Evolutionary conservation across 1,140 invertebrate species (phyloP).

Genomic region (Mactra quadrangularis): DNA sequence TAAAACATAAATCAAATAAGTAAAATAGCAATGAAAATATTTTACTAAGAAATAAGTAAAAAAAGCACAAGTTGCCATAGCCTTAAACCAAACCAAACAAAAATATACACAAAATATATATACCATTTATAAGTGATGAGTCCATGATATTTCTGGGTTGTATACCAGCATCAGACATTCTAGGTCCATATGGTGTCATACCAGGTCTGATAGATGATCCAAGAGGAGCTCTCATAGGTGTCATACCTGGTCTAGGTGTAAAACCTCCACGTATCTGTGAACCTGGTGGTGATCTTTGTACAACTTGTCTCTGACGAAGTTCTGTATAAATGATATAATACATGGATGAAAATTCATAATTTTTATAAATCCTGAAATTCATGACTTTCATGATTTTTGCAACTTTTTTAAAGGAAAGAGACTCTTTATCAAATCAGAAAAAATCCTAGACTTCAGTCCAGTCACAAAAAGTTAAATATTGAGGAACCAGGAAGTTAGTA

Average conservation of each 20-base stretch:
- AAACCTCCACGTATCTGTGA: conserved; percentile 18
- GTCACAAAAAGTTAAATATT: no score
- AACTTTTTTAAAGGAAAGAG: no score
- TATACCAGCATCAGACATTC: conserved; percentile 21
- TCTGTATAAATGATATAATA: conserved; percentile 14
- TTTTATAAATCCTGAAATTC: background rate
- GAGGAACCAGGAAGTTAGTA: no score
- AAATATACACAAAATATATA: no score
- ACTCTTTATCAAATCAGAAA: no score
- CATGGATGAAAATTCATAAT: background rate
- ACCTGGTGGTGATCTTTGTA: conserved; percentile 38
- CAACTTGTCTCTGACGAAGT: conserved; percentile 40
- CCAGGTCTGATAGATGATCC: conserved; percentile 33
- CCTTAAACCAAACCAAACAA: no score
- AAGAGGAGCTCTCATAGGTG: conserved; percentile 24
- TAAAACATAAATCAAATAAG: no score
- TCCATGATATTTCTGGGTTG: conserved; percentile 56
- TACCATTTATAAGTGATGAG: conserved; percentile 24
- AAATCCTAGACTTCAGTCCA: no score
- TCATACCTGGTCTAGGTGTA: conserved; percentile 40
- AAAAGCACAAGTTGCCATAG: no score
- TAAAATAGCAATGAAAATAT: no score
- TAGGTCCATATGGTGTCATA: conserved; percentile 40
- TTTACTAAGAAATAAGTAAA: no score
- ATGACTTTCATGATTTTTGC: background rate